Evolutionary conservation across 2,797 vertebrate genomes (phyloP), one percentile per base, ranked within the genome.

Genomic region (Myotis myotis): DNA sequence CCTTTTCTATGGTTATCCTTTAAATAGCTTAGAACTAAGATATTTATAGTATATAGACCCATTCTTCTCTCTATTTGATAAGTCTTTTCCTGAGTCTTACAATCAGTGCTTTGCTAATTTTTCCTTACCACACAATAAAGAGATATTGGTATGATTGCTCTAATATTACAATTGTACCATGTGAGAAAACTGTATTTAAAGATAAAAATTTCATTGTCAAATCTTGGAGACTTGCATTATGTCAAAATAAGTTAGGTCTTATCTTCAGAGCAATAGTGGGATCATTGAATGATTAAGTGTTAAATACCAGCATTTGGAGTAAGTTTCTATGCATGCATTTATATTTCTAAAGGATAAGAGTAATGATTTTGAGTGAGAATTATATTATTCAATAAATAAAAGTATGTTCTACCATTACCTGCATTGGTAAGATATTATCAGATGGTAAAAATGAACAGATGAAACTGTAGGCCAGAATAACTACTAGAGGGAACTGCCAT

Each of bases 181-280:
- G 13, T 72, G n/a, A 70, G 6, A 83, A 84, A 92, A 89, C 28
- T 68, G 4, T 44, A 88, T 68, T 68, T 41, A 55, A 62, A 30
- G 28, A 68, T 78, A 94, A 74, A 38, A 38, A 28, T 66, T 38
- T 82, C 23, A 38, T 33, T 72, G 12, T 22, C 11, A 78, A 62
- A 5, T 36, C 0, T 68, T 6, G 2, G 22, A 55, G 5, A 51
- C 1, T 4, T 87, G 2, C 4, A 0, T 38, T 38, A 2, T n/a
- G 68, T 80, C 25, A 22, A 36, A 75, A 64, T 19, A 76, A 55
- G 57, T 11, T 7, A 83, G 1, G 7, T 62, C 9, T 87, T 93
- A 68, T 25, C 1, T 36, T 17, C 23, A 22, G 22, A 81, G 2
- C 3, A 76, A 66, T 51, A 53, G 11, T 2, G 11, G 2, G 6